Conservation (phyloP, 2,113 vertebrate species). For the Sporophila hypoxantha region DNA sequence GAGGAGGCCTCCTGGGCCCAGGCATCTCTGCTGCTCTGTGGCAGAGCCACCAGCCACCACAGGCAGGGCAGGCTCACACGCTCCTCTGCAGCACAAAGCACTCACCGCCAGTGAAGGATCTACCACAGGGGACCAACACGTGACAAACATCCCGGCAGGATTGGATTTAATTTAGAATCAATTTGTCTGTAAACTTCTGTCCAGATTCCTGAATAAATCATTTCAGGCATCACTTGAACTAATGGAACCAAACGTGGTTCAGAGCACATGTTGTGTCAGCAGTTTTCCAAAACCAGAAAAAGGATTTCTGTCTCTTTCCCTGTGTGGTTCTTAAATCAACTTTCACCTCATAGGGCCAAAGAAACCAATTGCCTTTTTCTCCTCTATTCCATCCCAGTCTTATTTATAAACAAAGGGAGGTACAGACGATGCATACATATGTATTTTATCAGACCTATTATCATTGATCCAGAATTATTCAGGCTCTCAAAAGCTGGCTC, state of each 20-base stretch:
- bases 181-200: not conserved
- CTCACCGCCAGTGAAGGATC: not conserved
- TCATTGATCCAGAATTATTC: not conserved
- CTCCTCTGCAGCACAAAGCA: not conserved
- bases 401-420: not conserved
- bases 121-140: not conserved
- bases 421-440: not conserved
- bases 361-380: not conserved
- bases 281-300: not conserved
- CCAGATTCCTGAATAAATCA: not conserved
- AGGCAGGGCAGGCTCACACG: not conserved
- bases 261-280: not conserved
- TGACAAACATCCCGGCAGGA: no score
- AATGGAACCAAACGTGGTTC: not conserved
- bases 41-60: not conserved
- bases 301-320: not conserved
- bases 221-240: not conserved
- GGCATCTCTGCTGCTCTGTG: no score
- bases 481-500: not conserved
- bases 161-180: not conserved
- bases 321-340: not conserved
- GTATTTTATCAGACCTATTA: not conserved
- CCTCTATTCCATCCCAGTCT: not conserved
- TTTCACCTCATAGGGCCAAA: not conserved
- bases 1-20: no score